Base-by-base conservation (phyloP, 2,888 invertebrate species). In the Brachylomia viminalis region DNA sequence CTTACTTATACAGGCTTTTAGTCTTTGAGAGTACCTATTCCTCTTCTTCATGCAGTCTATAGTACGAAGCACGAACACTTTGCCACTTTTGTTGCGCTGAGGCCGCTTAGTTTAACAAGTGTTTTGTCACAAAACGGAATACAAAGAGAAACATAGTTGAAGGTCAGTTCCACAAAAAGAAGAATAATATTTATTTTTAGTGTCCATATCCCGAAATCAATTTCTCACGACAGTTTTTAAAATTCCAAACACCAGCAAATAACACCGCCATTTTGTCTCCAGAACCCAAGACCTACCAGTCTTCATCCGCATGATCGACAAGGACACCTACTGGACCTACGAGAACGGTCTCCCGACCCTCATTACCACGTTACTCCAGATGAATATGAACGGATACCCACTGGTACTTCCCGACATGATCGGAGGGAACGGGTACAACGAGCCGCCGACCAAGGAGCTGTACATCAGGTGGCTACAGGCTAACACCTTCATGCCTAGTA, bases 391-490 rank as follows among this genome's bases (percentile, higher is more conserved):
- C 79, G 98, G 98, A 1, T 98, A 98, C 92, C 97, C 98, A 0
- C 97, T 97, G 86, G 97, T 98, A n/a, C 92, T 98, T 62, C 98
- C 98, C 0, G 98, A 98, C 89, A 98, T 98, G 97, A 97, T 98
- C 47, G 98, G 97, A 0, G 98, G 98, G 7, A 97, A 97, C 79
- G 97, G 97, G 0, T 94, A 93, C 85, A 93, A 94, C 8, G 97
- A 96, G 68, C 91, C 92, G 0, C 95, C 97, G 0, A 95, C 94
- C 49, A 97, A 97, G 84, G 97, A 98, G 91, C 91, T 98, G 59
- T 98, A 97, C 89, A 97, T 98, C 38, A 95, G 98, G 62, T 98
- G 98, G 98, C 94, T 98, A 47, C 98, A 98, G 90, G 97, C 98
- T 0, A 98, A 97, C 81, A 97, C 97, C 0, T 98, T 98, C 88